Evolutionary conservation across 2,888 invertebrate genomes (phyloP).

Genomic region (Spisula solida): DNA sequence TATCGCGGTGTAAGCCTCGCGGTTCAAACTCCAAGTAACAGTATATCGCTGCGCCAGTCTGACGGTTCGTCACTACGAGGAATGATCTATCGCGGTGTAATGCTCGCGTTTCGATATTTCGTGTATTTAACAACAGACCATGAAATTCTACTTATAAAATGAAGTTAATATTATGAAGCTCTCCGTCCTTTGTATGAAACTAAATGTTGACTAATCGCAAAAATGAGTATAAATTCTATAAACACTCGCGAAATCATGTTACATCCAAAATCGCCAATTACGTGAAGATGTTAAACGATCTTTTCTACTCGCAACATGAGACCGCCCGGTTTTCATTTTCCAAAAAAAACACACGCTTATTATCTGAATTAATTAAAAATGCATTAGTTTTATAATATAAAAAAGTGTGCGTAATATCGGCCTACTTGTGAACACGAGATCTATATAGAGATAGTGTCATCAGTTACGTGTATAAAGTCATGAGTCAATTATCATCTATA

Average conservation of each 20-base stretch:
- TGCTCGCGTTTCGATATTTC: no score
- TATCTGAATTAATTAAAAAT: slow-evolving; percentile 9
- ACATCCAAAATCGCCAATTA: neutral
- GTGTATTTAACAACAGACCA: no score
- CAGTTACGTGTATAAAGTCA: neutral
- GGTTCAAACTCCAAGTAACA: no score
- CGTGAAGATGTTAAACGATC: neutral
- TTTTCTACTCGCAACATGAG: neutral
- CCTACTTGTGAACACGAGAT: neutral
- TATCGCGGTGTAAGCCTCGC: no score
- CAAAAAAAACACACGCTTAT: neutral
- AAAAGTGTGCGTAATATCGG: neutral
- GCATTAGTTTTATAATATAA: neutral
- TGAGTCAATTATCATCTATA: neutral
- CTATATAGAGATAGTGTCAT: neutral
- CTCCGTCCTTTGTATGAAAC: no score
- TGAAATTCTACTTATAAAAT: no score
- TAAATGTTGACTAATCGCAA: no score
- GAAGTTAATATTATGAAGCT: no score
- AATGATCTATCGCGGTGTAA: no score
- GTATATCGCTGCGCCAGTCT: no score
- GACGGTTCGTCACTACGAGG: no score
- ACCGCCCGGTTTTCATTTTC: neutral
- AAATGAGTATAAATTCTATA: no score
- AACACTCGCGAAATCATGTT: neutral